Evolutionary conservation across 2,888 invertebrate species (phyloP), one percentile per base, ranked within the genome.

Genomic region (Actias luna): DNA sequence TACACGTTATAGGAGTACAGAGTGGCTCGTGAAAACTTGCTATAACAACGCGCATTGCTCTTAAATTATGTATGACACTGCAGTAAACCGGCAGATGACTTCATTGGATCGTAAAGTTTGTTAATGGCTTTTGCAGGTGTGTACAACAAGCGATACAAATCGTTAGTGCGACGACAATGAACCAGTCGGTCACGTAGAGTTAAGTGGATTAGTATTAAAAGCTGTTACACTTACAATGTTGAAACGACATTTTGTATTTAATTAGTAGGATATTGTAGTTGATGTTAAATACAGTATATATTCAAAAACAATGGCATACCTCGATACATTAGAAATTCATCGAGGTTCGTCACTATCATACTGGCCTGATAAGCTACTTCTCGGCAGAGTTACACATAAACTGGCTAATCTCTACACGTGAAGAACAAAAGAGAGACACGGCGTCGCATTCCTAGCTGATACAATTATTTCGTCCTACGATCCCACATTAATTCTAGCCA

Each of bases 41-140:
- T 31, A 68, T 78, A 77, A 78, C 70, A 76, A 72, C 71, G 69
- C 70, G 63, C 67, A 64, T 69, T 66, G 68, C 70, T 76, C 72
- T 74, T 85, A 79, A 84, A 87, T 87, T 84, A 88, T 88, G 83
- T 81, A 87, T 79, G 80, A 81, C 76, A 77, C 72, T 82, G 82
- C 79, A 82, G 77, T 77, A 76, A 79, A 76, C 74, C 75, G 76
- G 71, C 77, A 77, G 79, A 81, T 80, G 77, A 75, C 77, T 88
- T 88, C 87, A 88, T 87, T 70, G 80, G 72, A 71, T 73, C 79
- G 78, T 87, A 84, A 88, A 78, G 83, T 70, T 76, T 72, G 69
- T 67, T 81, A 80, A 81, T 80, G 72, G 77, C 79, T 78, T 74
- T 73, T 73, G 68, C 84, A 82, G 84, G 81, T 85, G 80, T 76